These are phyloP conservation scores for Narcine bancroftii DNA, from an alignment of 2,113 vertebrate species.

Conservation along the genomic window DNA sequence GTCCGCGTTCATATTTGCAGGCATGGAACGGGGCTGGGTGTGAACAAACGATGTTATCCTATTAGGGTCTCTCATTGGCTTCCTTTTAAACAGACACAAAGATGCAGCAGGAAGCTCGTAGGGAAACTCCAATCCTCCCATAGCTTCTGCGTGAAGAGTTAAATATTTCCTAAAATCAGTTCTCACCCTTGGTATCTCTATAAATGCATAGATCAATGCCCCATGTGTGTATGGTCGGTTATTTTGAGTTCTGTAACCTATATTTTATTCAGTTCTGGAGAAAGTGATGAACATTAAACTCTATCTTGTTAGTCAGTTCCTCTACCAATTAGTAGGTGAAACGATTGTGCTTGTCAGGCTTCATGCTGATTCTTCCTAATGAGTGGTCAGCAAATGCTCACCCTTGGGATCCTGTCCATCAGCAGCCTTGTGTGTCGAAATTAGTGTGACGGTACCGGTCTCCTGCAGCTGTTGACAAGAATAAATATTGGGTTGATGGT, in stretches of 20 bases:
- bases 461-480: not conserved
- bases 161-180: not conserved
- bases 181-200: not conserved
- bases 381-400: not conserved
- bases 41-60: too few relatives aligned
- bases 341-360: not conserved
- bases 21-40: not conserved
- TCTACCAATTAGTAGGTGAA: not conserved
- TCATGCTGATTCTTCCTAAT: not conserved
- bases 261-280: not conserved
- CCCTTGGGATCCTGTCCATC: not conserved
- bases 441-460: not conserved
- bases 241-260: not conserved
- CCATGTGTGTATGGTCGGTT: not conserved
- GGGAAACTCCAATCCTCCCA: not conserved
- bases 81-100: not conserved
- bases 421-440: not conserved
- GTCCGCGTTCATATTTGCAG: not conserved
- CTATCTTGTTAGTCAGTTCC: not conserved
- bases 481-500: not conserved
- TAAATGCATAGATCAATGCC: not conserved
- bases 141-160: not conserved
- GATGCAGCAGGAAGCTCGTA: not conserved
- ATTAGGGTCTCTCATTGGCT: not conserved
- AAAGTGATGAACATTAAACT: not conserved